Conservation (phyloP, 2,797 vertebrate species). For the Myotis findleyi region DNA sequence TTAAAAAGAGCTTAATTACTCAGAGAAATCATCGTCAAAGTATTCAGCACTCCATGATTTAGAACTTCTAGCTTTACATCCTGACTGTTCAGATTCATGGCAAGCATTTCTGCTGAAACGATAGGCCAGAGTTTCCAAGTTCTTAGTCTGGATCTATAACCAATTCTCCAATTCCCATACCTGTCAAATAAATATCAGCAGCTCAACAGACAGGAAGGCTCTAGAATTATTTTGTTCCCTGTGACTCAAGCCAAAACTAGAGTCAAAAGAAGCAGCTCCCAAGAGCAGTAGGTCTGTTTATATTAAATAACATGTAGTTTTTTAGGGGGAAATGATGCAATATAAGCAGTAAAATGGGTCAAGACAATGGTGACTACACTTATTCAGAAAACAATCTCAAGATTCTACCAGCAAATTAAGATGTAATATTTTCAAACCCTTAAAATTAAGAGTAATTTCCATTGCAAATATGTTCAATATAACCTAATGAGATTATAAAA, state of each 20-base stretch:
- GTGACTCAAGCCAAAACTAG: background rate
- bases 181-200: background rate
- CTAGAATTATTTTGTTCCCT: background rate
- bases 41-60: background rate
- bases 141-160: background rate
- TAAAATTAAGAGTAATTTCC: conserved; percentile 4
- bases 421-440: background rate
- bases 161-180: background rate
- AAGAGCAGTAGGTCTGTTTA: background rate
- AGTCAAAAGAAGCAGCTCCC: background rate
- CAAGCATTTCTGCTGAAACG: background rate
- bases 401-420: background rate
- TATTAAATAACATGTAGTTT: background rate
- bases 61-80: background rate
- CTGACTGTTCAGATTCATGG: background rate
- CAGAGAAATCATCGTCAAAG: background rate
- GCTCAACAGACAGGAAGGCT: background rate
- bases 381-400: background rate
- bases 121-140: background rate
- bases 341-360: background rate
- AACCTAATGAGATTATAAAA: background rate
- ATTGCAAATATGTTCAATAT: background rate
- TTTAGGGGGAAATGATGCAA: background rate
- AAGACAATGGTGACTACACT: background rate
- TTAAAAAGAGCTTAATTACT: background rate